Evolutionary conservation across 2,113 vertebrate species (phyloP).

Genomic region (Nesoenas mayeri): DNA sequence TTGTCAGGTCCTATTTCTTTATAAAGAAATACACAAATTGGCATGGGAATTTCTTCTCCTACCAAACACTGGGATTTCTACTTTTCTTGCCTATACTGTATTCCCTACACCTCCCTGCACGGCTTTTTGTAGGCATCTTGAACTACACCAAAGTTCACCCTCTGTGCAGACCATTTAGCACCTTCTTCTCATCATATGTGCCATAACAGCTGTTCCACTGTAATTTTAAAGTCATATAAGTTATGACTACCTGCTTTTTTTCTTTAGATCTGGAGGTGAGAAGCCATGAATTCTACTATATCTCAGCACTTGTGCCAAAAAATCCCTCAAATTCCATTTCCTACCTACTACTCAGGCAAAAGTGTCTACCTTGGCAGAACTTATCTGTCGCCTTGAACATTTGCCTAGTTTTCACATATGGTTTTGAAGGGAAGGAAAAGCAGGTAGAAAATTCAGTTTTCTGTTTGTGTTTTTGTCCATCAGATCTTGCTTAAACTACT

Average conservation of each 20-base stretch:
- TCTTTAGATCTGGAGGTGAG: not conserved
- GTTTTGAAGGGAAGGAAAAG: not conserved
- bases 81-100: not conserved
- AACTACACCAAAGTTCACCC: not conserved
- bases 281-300: not conserved
- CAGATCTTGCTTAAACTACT: not conserved
- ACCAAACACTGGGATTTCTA: rapidly evolving
- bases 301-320: not conserved
- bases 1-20: not conserved
- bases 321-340: not conserved
- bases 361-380: not conserved
- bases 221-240: not conserved
- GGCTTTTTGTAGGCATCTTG: not conserved
- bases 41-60: not conserved
- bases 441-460: not conserved
- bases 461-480: not conserved
- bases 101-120: not conserved
- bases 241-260: not conserved
- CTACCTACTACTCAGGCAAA: not conserved
- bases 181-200: rapidly evolving
- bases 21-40: not conserved
- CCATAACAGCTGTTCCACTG: not conserved
- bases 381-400: not conserved
- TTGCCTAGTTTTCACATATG: not conserved
- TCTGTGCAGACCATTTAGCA: not conserved